Evolutionary conservation across 2,113 vertebrate genomes (phyloP), one percentile per base, ranked within the genome.

Genomic region (Syrrhaptes paradoxus): DNA sequence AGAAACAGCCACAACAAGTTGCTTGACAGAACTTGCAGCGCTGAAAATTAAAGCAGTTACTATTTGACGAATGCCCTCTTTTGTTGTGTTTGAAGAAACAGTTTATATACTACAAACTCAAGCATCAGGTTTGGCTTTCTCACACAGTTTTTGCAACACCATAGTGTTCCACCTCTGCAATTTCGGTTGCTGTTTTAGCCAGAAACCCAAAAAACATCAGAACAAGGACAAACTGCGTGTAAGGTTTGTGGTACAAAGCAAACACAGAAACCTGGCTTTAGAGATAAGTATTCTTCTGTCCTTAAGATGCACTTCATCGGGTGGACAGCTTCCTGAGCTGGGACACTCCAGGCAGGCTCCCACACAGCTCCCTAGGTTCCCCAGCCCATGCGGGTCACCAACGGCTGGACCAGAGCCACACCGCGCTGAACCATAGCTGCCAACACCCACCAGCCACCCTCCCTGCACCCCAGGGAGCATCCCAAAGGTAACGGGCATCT

Each of bases 201-300:
- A 63, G 68, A 46, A 31, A 15, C 13, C 9, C 2, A 6, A 28
- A 2, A 6, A 36, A 51, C 8, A n/a, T 9, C 22, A 29, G 43
- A 45, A 22, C 1, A 22, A 14, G 26, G 36, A 54, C 2, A 22
- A 59, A 72, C 13, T 3, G 0, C 19, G 11, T 3, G 8, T 17
- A 55, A 61, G 7, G 29, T 19, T 12, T 67, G 58, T 10, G 19
- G 22, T 7, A 32, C 0, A 0, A 78, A 29, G 8, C 25, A 65
- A 91, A 25, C 45, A 11, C 18, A 17, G 5, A 54, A 79, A 55
- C 4, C 7, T 18, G 18, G 3, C 7, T 75, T 41, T 20, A 45
- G 1, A 1, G 17, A 26, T 26, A 22, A 54, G 46, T 31, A 29
- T 9, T 31, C 38, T 77, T 51, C 32, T 0, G 3, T 24, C 18